Evolutionary conservation across 2,113 vertebrate genomes (phyloP).

Genomic region (Gambusia affinis): DNA sequence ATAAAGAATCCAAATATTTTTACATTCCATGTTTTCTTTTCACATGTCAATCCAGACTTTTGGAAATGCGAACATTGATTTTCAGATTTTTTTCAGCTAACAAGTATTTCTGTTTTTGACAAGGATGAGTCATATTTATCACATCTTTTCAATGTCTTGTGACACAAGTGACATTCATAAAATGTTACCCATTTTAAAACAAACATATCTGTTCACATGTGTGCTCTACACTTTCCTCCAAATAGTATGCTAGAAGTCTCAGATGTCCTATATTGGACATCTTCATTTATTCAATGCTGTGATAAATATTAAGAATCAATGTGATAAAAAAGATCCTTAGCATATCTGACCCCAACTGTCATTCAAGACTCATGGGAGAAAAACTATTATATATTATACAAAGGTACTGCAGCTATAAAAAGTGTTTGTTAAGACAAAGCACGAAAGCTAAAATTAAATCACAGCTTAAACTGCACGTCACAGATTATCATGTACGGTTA

Average conservation of each 20-base stretch:
- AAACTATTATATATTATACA: no score
- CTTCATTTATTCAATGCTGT: background rate
- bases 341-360: background rate
- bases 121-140: background rate
- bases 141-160: background rate
- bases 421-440: background rate
- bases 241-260: background rate
- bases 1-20: no score
- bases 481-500: background rate
- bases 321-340: background rate
- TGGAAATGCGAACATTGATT: background rate
- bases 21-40: background rate
- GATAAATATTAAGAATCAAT: background rate
- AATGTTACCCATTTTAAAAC: background rate
- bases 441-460: background rate
- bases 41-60: background rate
- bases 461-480: slow-evolving; percentile 10
- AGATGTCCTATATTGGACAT: no score
- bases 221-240: background rate
- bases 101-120: no score
- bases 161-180: background rate
- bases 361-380: background rate
- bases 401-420: no score
- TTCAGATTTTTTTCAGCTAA: no score
- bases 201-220: background rate